Evolutionary conservation across 2,888 invertebrate genomes (phyloP).

Genomic region (Xanthorhoe designata): DNA sequence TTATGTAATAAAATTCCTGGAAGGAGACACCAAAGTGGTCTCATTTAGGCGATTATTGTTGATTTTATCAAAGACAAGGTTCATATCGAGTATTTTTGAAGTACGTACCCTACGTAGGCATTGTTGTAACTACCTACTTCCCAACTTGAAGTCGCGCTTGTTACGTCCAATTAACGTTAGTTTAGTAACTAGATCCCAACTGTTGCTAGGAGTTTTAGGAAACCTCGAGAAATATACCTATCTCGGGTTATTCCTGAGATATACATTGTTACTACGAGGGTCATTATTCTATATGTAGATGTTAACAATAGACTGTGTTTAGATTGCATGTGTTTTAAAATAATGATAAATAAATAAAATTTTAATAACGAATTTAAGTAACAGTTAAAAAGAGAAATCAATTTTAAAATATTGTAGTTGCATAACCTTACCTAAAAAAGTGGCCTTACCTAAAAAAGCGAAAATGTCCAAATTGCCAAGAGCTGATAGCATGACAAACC

Average conservation of each 20-base stretch:
- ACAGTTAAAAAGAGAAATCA: no score
- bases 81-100: conserved; percentile 7
- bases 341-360: no score
- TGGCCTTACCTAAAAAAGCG: no score
- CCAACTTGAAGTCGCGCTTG: conserved; percentile 24
- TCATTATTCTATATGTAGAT: not conserved
- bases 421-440: no score
- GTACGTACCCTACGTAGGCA: conserved; percentile 6
- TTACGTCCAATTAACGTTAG: conserved; percentile 31
- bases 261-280: not conserved
- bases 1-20: no score
- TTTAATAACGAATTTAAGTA: no score
- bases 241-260: not conserved
- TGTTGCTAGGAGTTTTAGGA: conserved; percentile 2
- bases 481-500: not conserved
- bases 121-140: conserved; percentile 28
- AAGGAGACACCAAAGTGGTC: no score
- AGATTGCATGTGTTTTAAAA: no score
- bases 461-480: not conserved
- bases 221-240: not conserved
- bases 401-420: no score
- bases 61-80: not conserved
- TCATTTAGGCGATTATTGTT: no score
- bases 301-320: not conserved
- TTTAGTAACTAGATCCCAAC: conserved; percentile 25